phyloP scores from a whole-genome alignment of 1,140 invertebrate genomes.

The Drosophila pruinosa region DNA sequence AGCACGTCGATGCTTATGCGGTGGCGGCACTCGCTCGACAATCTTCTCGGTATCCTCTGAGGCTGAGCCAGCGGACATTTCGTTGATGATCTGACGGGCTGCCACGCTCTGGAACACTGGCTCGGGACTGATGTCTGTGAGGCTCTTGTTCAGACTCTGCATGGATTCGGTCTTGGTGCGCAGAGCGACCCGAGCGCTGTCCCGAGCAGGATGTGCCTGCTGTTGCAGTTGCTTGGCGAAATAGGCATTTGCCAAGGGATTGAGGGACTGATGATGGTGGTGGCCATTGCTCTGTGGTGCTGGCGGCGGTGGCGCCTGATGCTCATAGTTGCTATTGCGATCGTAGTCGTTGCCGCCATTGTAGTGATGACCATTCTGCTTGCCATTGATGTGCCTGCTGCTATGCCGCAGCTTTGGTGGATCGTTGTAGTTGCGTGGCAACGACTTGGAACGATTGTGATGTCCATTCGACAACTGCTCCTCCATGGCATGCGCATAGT shows the following conservation, averaged over 20 bases:
- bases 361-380: slow-evolving; percentile 68
- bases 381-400: slow-evolving; percentile 57
- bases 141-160: slow-evolving; percentile 82
- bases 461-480: slow-evolving; percentile 70
- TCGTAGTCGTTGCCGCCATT: slow-evolving; percentile 65
- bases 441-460: slow-evolving; percentile 70
- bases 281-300: slow-evolving; percentile 62
- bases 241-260: slow-evolving; percentile 78
- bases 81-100: slow-evolving; percentile 92
- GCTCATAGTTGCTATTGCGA: slow-evolving; percentile 77
- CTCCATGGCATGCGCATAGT: slow-evolving; percentile 49
- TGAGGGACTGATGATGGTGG: slow-evolving; percentile 64
- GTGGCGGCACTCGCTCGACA: slow-evolving; percentile 80
- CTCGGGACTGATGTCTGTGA: slow-evolving; percentile 78
- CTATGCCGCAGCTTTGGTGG: slow-evolving; percentile 65
- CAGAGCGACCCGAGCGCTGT: slow-evolving; percentile 68
- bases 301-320: slow-evolving; percentile 65
- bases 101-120: slow-evolving; percentile 93
- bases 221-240: slow-evolving; percentile 78
- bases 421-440: slow-evolving; percentile 74
- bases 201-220: slow-evolving; percentile 61
- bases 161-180: slow-evolving; percentile 80
- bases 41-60: slow-evolving; percentile 83
- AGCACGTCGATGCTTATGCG: slow-evolving; percentile 85
- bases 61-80: slow-evolving; percentile 86